phyloP scores from a whole-genome alignment of 2,888 invertebrate genomes.

The Teleiodes luculella region DNA sequence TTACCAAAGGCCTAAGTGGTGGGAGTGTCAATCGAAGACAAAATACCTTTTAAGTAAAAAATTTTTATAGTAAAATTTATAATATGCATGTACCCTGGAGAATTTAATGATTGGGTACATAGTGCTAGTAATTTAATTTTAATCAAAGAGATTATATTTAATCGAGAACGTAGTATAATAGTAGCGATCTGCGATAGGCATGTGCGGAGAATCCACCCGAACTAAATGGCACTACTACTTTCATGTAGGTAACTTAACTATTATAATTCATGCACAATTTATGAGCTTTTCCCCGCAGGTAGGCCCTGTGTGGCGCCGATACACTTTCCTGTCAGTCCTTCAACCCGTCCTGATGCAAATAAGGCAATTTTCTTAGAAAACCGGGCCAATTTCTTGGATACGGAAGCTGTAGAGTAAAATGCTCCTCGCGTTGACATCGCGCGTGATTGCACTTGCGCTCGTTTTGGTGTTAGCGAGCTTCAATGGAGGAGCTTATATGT shows the following conservation, averaged over 20 bases:
- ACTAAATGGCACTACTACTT: background rate
- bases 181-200: constrained; percentile 2
- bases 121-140: background rate
- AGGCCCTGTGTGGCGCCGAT: constrained; percentile 16
- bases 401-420: constrained; percentile 32
- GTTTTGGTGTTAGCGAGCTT: background rate
- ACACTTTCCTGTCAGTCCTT: constrained; percentile 30
- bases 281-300: background rate
- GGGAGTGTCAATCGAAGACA: no score
- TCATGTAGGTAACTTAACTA: constrained; percentile 7
- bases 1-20: no score
- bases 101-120: background rate
- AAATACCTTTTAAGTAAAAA: no score
- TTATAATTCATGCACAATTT: constrained; percentile 7
- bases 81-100: background rate
- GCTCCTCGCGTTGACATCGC: constrained; percentile 31
- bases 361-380: constrained; percentile 57
- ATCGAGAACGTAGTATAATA: background rate
- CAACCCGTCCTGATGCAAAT: constrained; percentile 42
- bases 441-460: constrained; percentile 29
- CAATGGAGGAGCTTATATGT: constrained; percentile 14
- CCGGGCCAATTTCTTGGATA: constrained; percentile 56
- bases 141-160: background rate
- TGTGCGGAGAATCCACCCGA: constrained; percentile 1
- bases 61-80: background rate